Evolutionary conservation across 1,140 invertebrate genomes (phyloP), one percentile per base, ranked within the genome.

Genomic region (Notospermus geniculatus): DNA sequence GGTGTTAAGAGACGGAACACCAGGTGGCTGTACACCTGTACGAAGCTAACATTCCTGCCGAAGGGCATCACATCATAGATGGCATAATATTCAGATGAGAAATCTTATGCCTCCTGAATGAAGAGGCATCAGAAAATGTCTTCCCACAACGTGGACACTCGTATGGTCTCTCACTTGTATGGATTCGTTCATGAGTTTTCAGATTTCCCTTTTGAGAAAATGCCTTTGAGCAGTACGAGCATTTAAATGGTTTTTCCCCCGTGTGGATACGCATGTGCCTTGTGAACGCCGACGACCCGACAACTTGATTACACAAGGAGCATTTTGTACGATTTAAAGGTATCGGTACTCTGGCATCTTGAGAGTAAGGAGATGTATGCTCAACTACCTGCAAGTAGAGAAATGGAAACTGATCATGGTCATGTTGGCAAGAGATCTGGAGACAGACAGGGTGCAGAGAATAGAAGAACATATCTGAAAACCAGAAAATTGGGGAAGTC

Each of bases 151-250:
- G 55, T 70, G 84, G 85, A 82, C 85, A 91, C 89, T 89, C 91
- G 83, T 91, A 95, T 0, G 91, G 91, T 75, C 96, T 95, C 79
- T 98, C 95, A 13, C 94, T 94, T 80, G 72, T 98, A 62, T 79
- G 77, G 13, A 72, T 72, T 58, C 76, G 59, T 52, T 68, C 64
- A 58, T 81, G 79, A n/a, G 79, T 78, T 36, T 80, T 72, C 22
- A 81, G 57, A 17, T 62, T 55, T 2, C 54, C 57, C 22, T 58
- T 57, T 29, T 60, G 61, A 22, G 65, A 59, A 55, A 68, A 71
- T 5, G 65, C 60, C 36, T 70, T 69, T 23, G 63, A 63, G 66
- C 70, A 71, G 39, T 67, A 69, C 13, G 54, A 57, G 60, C 70
- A 71, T 29, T 62, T 53, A 27, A 69, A 71, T 43, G 66, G 66